phyloP scores from a whole-genome alignment of 2,888 invertebrate species.

The Meiosimyza decipiens region DNA sequence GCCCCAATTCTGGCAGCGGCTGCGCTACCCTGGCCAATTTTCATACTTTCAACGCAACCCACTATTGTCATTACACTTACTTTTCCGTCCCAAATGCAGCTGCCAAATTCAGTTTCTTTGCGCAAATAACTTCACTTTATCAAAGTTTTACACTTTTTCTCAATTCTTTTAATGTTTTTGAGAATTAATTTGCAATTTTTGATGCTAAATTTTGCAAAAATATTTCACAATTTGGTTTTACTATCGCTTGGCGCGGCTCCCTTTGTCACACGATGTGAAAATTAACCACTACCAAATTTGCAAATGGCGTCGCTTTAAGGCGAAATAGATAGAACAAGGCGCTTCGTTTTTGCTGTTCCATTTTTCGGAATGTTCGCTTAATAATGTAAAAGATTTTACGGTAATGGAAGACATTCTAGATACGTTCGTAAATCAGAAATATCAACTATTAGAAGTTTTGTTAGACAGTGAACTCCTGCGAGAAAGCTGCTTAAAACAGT shows the following conservation, averaged over 20 bases:
- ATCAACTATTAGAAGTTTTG: too few species aligned
- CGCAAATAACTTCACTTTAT: conserved; percentile 6
- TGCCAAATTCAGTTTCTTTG: not conserved
- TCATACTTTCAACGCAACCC: not conserved
- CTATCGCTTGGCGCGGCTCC: conserved; percentile 41
- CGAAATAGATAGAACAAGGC: conserved; percentile 14
- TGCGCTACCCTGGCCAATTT: not conserved
- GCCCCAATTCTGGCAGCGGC: not conserved
- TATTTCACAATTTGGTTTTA: conserved; percentile 6
- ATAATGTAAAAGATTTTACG: conserved; percentile 12
- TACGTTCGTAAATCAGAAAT: not conserved
- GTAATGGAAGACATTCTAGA: not conserved
- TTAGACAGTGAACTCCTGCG: too few species aligned
- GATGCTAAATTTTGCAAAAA: not conserved
- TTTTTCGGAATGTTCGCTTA: not conserved
- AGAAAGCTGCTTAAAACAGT: too few species aligned
- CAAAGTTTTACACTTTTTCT: conserved; percentile 1
- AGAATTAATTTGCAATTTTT: conserved; percentile 8
- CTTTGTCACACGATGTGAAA: conserved; percentile 43
- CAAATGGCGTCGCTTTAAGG: conserved; percentile 45
- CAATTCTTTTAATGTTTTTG: conserved; percentile 1
- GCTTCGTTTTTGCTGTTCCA: conserved; percentile 12
- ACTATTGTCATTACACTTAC: not conserved
- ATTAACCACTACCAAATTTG: conserved; percentile 44
- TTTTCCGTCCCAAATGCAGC: not conserved